Evolutionary conservation across 2,888 invertebrate species (phyloP), one percentile per base, ranked within the genome.

Genomic region (Acronicta alni): DNA sequence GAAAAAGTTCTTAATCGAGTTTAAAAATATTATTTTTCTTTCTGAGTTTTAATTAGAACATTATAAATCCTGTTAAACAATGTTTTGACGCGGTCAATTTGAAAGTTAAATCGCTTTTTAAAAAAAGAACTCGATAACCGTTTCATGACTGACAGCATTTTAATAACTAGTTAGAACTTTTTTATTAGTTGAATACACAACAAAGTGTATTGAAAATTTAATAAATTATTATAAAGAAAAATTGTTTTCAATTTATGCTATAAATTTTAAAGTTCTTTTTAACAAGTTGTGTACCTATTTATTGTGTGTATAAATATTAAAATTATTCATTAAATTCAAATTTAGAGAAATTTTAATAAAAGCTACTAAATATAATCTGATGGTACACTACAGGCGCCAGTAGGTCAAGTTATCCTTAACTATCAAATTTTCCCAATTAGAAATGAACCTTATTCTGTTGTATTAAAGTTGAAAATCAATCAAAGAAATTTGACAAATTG

Each of bases 51-150:
- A 71, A 72, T 72, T 67, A 54, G 20, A 43, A 23, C 51, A 49
- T 71, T 72, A 63, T 57, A 42, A 62, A 55, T 49, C 37, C 63
- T 45, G 54, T 72, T 72, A 45, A 63, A 63, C 57, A 71, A 54
- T 52, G 54, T 72, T 67, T 41, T 38, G 62, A 37, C 57, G 45
- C 32, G 12, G 18, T 69, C 48, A 52, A 58, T 69, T 67, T 63
- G 51, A 69, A 69, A 68, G 68, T 68, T 68, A 39, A 52, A 68
- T 53, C 23, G 52, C 52, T 68, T 67, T 55, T 51, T 16, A 53
- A 14, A 42, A 48, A 51, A 37, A 48, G n/a, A 56, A 47, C 30
- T 32, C 39, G 30, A 41, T 51, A 42, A n/a, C 43, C 32, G 4
- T 62, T 67, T 57, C 37, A 57, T 17, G 26, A 42, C 32, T 68